Conservation (phyloP, 2,888 invertebrate species). For the Campopleginae sp. region DNA sequence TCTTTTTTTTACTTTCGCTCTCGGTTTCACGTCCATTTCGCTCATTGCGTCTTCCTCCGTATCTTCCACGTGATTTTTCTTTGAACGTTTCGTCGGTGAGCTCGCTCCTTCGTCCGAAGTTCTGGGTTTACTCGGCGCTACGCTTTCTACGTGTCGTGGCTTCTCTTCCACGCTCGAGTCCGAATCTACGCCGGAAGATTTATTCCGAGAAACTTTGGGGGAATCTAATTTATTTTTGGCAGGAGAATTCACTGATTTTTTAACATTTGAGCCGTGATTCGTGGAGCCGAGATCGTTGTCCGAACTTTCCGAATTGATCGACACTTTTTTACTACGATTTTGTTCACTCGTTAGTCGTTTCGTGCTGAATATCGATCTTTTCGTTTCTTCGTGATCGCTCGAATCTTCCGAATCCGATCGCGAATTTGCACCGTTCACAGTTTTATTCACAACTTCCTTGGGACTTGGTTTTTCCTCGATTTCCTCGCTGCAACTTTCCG, state of each 20-base stretch:
- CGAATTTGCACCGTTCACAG: not conserved
- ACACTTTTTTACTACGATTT: not conserved
- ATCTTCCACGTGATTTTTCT: conserved; percentile 59
- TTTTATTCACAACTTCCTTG: not conserved
- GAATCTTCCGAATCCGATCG: conserved; percentile 18
- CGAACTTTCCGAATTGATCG: conserved; percentile 27
- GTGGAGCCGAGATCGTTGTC: not conserved
- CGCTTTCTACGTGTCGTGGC: not conserved
- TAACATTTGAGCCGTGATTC: not conserved
- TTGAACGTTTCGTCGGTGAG: conserved; percentile 45
- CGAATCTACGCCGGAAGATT: not conserved
- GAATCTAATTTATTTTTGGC: not conserved
- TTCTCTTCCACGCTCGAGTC: conserved; percentile 33
- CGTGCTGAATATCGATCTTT: conserved; percentile 22
- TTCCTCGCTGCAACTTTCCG: conserved; percentile 20
- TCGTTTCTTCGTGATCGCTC: conserved; percentile 17
- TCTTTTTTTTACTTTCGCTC: conserved; percentile 59
- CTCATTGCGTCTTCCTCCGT: conserved; percentile 43
- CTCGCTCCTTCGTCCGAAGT: not conserved
- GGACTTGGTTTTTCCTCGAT: not conserved
- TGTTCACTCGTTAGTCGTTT: conserved; percentile 9
- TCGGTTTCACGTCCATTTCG: conserved; percentile 49
- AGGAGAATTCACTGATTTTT: not conserved
- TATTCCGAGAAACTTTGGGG: not conserved
- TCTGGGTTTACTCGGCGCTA: not conserved